Evolutionary conservation across 2,113 vertebrate species (phyloP), one percentile per base, ranked within the genome.

Genomic region (Cisticola juncidis): DNA sequence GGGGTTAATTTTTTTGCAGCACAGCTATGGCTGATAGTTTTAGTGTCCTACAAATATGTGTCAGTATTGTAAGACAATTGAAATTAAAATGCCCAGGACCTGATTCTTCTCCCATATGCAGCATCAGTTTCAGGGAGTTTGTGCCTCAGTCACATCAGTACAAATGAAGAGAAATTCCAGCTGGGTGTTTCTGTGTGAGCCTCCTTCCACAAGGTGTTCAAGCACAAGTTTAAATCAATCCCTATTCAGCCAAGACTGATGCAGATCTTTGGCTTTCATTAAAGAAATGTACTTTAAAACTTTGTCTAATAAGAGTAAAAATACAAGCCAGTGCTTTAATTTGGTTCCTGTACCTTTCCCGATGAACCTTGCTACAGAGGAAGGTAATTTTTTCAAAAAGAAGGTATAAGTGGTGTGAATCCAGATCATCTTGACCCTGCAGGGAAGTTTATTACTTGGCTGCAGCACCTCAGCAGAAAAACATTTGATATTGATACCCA

Each of bases 281-380:
- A 73, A 61, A 88, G 68, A 90, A 90, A 71, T 0, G 4, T 6
- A 47, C 35, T 91, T 95, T 38, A 95, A 76, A 77, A 50, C 56
- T 94, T 93, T 92, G 71, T 56, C 81, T 70, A n/a, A 56, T 17
- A 78, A 40, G 44, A 77, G 85, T 61, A 47, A 95, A 95, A 64
- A 36, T 29, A 20, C 62, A 70, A 90, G 29, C 40, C 68, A 56
- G 35, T 64, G 72, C 60, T 81, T 88, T 83, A 86, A n/a, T 33
- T 70, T 72, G 58, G 19, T 14, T 44, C 11, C n/a, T 62, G 44
- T 17, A 64, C 56, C 88, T 90, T 92, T 86, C n/a, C 79, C 56
- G 42, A 86, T 48, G 47, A 88, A 60, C 40, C n/a, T 81, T 42
- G 40, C 25, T 81, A 7, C 28, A 81, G 56, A 93, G 28, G 28